Evolutionary conservation across 1,140 invertebrate genomes (phyloP).

Genomic region (Cotesia glomerata): DNA sequence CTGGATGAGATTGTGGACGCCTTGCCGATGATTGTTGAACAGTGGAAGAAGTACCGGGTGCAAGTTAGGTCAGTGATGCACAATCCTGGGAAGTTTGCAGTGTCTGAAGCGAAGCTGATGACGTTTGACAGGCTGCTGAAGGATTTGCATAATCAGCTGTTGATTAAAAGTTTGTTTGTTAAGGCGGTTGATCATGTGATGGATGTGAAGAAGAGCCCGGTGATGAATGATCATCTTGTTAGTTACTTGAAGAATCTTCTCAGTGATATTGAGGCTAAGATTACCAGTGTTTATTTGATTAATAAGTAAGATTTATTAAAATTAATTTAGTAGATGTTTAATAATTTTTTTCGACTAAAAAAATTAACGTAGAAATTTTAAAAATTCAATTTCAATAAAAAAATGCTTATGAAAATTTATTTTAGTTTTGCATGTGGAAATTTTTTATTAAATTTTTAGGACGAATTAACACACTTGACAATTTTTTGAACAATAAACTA

Average conservation of each 20-base stretch:
- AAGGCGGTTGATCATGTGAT: slow-evolving; percentile 70
- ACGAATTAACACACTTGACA: not conserved
- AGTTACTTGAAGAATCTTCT: slow-evolving; percentile 74
- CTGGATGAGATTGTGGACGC: slow-evolving; percentile 74
- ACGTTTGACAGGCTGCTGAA: slow-evolving; percentile 73
- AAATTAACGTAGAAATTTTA: too few relatives aligned
- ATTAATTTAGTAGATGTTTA: too few relatives aligned
- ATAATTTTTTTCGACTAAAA: too few relatives aligned
- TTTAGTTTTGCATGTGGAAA: not conserved
- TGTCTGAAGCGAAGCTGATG: slow-evolving; percentile 65
- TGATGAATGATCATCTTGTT: slow-evolving; percentile 75
- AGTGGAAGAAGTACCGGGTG: slow-evolving; percentile 75
- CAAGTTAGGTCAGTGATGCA: slow-evolving; percentile 73
- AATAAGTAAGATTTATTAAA: slow-evolving; percentile 37
- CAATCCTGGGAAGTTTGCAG: slow-evolving; percentile 70
- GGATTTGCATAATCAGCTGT: slow-evolving; percentile 66
- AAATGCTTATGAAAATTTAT: too few relatives aligned
- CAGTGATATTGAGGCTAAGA: slow-evolving; percentile 69
- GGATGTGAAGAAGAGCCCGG: slow-evolving; percentile 71
- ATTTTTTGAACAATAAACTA: not conserved
- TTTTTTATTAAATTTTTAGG: too few relatives aligned
- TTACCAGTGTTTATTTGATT: slow-evolving; percentile 65
- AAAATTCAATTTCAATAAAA: too few relatives aligned
- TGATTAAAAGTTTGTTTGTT: slow-evolving; percentile 54
- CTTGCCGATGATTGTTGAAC: slow-evolving; percentile 69